phyloP scores from a whole-genome alignment of 2,797 vertebrate genomes.

The Pseudomugil tenellus region DNA sequence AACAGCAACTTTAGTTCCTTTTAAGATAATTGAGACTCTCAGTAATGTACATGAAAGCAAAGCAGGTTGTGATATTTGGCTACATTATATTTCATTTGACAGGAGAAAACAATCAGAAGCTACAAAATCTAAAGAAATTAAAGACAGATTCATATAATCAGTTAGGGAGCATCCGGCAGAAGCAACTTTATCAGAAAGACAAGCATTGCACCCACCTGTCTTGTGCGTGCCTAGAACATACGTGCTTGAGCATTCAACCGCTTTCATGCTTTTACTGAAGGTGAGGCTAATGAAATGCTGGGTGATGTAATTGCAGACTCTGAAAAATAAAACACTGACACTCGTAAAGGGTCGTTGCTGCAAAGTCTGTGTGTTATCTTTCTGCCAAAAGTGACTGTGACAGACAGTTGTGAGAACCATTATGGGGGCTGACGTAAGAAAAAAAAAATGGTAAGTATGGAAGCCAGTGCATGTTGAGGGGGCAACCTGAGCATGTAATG shows the following conservation, averaged over 20 bases:
- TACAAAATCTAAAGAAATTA: slow-evolving; percentile 44
- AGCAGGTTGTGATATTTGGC: slow-evolving; percentile 56
- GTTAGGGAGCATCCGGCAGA: slow-evolving; percentile 40
- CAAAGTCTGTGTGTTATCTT: slow-evolving; percentile 57
- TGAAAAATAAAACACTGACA: slow-evolving; percentile 74
- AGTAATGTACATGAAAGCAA: slow-evolving; percentile 5
- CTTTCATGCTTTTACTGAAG: slow-evolving; percentile 64
- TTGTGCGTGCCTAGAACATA: slow-evolving; percentile 47
- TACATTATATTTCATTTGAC: slow-evolving; percentile 33
- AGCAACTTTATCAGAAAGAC: slow-evolving; percentile 57
- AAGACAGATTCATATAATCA: slow-evolving; percentile 44
- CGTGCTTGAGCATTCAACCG: slow-evolving; percentile 46
- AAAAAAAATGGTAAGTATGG: slow-evolving; percentile 11
- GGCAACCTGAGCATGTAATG: slow-evolving; percentile 23
- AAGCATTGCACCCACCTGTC: slow-evolving; percentile 18
- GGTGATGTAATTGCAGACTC: slow-evolving; percentile 54
- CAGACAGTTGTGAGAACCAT: slow-evolving; percentile 68
- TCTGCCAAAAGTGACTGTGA: slow-evolving; percentile 61
- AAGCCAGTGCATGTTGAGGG: slow-evolving; percentile 14
- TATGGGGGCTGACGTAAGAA: slow-evolving; percentile 31
- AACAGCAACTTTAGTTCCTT: slow-evolving; percentile 60
- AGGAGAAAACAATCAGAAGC: slow-evolving; percentile 23
- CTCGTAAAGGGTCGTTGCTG: slow-evolving; percentile 62
- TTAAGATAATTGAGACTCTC: slow-evolving; percentile 39
- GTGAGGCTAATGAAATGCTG: slow-evolving; percentile 62